Base-by-base conservation (phyloP, 2,888 invertebrate genomes). In the Tuberolachnus salignus region DNA sequence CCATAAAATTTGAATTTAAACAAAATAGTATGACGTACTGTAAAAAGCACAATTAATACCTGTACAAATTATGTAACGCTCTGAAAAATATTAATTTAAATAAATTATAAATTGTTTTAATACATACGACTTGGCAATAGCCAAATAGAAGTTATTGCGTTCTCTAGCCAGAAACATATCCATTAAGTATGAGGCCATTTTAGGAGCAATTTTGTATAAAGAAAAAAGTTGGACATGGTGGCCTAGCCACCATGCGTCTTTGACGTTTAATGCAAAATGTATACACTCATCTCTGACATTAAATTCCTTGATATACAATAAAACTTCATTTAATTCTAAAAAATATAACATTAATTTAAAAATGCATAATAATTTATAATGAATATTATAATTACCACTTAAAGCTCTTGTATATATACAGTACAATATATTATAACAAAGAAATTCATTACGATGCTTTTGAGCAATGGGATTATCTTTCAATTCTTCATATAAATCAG, bases 101-200 rank as follows among this genome's bases (percentile, higher is more conserved):
- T 73, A 26, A 53, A 55, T 66, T 23, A 66, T 73, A 73, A 80
- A 72, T 73, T 73, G 44, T 70, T 49, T 82, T 66, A 82, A 86
- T 90, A 96, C 97, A 89, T 94, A 99, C 97, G 97, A 92, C 91
- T 97, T 98, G 83, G 97, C 90, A 86, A 98, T 93, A 86, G 91
- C 90, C 87, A 93, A 96, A 85, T 98, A 89, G 84, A 97, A 98
- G 84, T 89, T 88, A 87, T 94, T 97, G 85, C 99, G 89, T 86
- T 98, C 97, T 84, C 98, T 90, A 83, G 96, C 94, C 85, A 96
- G 91, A 89, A 98, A 98, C 96, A 98, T 97, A 88, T 98, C 98
- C 88, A 99, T 94, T 83, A 99, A 90, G 87, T 94, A 97, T 80
- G 94, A 94, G 64, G 95, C 93, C 98, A 99, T 98, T 85, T 93